phyloP scores from a whole-genome alignment of 2,888 invertebrate species.

The Perdita meconis region DNA sequence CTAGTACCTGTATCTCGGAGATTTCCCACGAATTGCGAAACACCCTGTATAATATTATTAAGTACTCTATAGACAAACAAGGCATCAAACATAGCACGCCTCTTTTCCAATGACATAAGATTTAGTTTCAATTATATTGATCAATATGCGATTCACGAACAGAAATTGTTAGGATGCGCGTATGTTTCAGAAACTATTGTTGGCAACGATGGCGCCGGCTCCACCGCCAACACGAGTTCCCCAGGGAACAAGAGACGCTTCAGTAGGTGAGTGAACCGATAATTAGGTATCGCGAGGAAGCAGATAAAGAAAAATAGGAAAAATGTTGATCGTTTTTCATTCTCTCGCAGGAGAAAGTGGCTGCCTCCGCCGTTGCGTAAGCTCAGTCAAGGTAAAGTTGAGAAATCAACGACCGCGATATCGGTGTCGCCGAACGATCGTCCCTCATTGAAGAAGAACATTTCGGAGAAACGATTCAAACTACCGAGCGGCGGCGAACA shows the following conservation, averaged over 20 bases:
- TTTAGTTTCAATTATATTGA: too few species aligned
- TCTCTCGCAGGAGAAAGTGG: slow-evolving; percentile 91
- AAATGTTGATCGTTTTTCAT: not conserved
- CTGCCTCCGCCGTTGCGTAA: slow-evolving; percentile 89
- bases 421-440: slow-evolving; percentile 77
- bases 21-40: too few species aligned
- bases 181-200: slow-evolving; percentile 87
- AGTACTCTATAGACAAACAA: too few species aligned
- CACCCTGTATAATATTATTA: too few species aligned
- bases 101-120: too few species aligned
- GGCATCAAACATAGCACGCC: too few species aligned
- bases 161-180: slow-evolving; percentile 11
- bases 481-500: slow-evolving; percentile 84
- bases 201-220: slow-evolving; percentile 87
- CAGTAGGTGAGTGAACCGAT: slow-evolving; percentile 89
- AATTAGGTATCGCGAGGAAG: not conserved
- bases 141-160: not conserved
- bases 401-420: slow-evolving; percentile 85
- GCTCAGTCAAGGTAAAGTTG: slow-evolving; percentile 94
- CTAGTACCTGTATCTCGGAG: too few species aligned
- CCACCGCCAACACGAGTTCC: slow-evolving; percentile 89
- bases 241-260: slow-evolving; percentile 94
- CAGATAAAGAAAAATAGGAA: not conserved
- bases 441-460: slow-evolving; percentile 89
- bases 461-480: slow-evolving; percentile 93